phyloP scores from a whole-genome alignment of 2,113 vertebrate species.

The Cheilinus undulatus region DNA sequence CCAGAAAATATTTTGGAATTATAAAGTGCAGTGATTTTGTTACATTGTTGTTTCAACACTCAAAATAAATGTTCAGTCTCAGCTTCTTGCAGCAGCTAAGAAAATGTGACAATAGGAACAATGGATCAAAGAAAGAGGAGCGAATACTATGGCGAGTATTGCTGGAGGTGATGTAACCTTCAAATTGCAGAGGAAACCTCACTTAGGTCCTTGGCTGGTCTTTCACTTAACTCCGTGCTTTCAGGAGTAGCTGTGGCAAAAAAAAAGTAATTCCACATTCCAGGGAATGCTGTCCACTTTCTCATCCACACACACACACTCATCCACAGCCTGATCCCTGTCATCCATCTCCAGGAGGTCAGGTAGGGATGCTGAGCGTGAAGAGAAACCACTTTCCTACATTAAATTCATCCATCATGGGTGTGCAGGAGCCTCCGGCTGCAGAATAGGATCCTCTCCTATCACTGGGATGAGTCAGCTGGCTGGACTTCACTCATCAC shows the following conservation, averaged over 20 bases:
- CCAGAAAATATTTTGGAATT: no score
- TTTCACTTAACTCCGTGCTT: constrained; percentile 17
- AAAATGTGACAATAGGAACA: not conserved
- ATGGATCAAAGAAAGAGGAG: not conserved
- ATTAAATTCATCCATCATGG: constrained; percentile 70
- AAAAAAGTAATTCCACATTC: constrained; percentile 26
- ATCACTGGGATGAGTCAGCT: constrained; percentile 58
- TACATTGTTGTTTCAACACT: no score
- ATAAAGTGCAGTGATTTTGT: no score
- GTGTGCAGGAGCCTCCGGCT: constrained; percentile 21
- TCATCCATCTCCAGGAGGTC: constrained; percentile 41
- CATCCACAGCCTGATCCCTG: constrained; percentile 20
- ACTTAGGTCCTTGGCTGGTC: constrained; percentile 6
- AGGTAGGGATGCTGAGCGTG: constrained; percentile 23
- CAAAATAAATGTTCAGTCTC: not conserved
- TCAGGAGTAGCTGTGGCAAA: not conserved
- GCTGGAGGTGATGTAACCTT: not conserved
- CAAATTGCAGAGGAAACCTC: not conserved
- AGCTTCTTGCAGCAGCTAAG: not conserved
- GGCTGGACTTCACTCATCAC: constrained; percentile 34
- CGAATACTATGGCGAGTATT: not conserved
- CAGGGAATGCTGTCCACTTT: constrained; percentile 4
- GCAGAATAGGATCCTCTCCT: constrained; percentile 27
- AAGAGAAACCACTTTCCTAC: constrained; percentile 55
- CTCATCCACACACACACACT: constrained; percentile 10